Percentiles rank a stretch among this genome's conserved stretches.
These are phyloP conservation scores for Bothrops jararaca DNA, from an alignment of 2,113 vertebrate genomes.

Conservation along the genomic window DNA sequence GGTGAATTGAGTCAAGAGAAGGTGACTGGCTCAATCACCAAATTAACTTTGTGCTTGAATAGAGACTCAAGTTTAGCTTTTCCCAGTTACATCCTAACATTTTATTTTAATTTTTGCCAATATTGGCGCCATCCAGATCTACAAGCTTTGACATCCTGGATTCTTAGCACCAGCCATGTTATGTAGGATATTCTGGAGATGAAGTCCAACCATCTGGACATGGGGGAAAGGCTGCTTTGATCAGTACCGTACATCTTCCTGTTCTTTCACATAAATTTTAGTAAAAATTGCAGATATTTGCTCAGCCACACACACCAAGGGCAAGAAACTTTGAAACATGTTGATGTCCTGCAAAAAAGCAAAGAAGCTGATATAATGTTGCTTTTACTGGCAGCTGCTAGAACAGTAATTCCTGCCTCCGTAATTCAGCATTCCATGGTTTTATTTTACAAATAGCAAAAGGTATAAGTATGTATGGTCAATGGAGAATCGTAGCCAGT, in stretches of 20 bases:
- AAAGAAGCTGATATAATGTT: not conserved
- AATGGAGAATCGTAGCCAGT: not conserved
- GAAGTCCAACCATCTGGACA: not conserved
- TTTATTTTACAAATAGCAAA: slow-evolving; percentile 1
- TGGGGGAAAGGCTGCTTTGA: not conserved
- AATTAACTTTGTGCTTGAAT: not conserved
- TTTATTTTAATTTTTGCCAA: not conserved
- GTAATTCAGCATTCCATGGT: not conserved
- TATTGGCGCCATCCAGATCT: not conserved
- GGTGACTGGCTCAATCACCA: not conserved
- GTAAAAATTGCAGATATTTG: not conserved
- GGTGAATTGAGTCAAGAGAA: not conserved
- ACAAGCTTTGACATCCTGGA: not conserved
- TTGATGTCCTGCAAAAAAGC: not conserved
- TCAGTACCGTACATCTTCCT: not conserved
- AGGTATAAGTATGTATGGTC: not conserved
- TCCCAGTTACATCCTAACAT: not conserved
- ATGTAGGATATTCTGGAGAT: no score
- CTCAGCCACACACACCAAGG: not conserved
- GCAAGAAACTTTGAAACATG: not conserved
- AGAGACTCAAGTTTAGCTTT: not conserved
- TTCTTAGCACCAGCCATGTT: no score
- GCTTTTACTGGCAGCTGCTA: not conserved
- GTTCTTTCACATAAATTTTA: not conserved
- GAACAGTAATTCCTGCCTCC: not conserved